phyloP scores from a whole-genome alignment of 2,113 vertebrate genomes.

The Archocentrus centrarchus region DNA sequence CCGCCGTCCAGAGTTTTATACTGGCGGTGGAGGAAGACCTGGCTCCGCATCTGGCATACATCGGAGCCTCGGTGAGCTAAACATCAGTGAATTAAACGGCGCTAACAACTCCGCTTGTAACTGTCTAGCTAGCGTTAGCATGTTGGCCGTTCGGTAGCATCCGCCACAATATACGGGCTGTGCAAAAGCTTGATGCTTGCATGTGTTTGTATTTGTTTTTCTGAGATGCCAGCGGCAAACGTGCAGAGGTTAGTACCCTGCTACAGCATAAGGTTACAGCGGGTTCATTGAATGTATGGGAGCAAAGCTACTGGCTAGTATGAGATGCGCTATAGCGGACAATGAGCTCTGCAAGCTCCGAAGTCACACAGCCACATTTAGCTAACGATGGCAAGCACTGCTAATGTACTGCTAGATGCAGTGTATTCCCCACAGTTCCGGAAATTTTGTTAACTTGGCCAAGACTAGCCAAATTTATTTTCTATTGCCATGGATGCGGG shows the following conservation, averaged over 20 bases:
- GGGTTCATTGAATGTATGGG: not conserved
- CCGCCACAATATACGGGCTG: not conserved
- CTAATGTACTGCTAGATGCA: not conserved
- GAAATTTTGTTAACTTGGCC: not conserved
- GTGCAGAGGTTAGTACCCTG: not conserved
- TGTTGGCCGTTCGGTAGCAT: slow-evolving; percentile 3
- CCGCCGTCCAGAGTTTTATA: slow-evolving; percentile 82
- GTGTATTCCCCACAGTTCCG: not conserved
- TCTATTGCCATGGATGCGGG: not conserved
- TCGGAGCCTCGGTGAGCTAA: slow-evolving; percentile 89
- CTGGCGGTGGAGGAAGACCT: slow-evolving; percentile 89
- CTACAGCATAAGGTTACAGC: not conserved
- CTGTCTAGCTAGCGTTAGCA: slow-evolving; percentile 54
- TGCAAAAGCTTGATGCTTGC: not conserved
- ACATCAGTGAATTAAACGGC: not conserved
- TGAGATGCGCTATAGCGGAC: not conserved
- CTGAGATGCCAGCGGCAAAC: accelerated
- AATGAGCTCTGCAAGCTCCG: slow-evolving; percentile 5
- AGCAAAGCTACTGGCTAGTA: not conserved
- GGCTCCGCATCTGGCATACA: slow-evolving; percentile 86
- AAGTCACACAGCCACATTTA: not conserved
- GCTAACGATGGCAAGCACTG: not conserved
- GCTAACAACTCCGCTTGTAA: not conserved
- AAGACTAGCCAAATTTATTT: accelerated
- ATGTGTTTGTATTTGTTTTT: not conserved